Conservation (phyloP, 2,113 vertebrate species). For the Clarias magur region DNA sequence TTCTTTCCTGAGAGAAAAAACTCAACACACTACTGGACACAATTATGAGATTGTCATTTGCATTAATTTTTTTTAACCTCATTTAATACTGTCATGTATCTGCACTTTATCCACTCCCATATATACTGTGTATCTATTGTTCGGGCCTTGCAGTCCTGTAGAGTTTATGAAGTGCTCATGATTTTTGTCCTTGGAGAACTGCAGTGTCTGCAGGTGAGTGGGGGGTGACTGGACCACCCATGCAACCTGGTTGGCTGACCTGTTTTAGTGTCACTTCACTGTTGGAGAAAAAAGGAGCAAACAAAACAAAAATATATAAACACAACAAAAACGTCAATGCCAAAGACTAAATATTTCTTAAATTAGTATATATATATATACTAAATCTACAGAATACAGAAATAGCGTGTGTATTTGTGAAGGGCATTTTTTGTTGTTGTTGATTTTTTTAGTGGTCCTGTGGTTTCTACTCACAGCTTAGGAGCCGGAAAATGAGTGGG, state of each 20-base stretch:
- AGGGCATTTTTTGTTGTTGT: not conserved
- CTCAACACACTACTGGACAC: not conserved
- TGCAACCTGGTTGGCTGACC: not conserved
- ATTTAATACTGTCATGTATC: not conserved
- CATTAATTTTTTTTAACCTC: not conserved
- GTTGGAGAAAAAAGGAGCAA: not conserved
- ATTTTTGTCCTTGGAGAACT: not conserved
- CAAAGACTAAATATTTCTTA: too few relatives aligned
- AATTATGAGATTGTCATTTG: not conserved
- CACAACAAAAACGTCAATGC: too few relatives aligned
- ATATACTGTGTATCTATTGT: not conserved
- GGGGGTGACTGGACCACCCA: not conserved
- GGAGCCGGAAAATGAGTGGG: constrained; percentile 15
- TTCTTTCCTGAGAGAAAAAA: not conserved
- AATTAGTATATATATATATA: too few relatives aligned
- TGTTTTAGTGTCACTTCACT: not conserved
- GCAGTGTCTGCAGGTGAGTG: not conserved
- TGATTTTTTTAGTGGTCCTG: not conserved
- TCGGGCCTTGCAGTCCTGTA: not conserved
- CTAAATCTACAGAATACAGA: too few relatives aligned
- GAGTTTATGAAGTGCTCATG: not conserved
- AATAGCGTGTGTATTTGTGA: constrained; percentile 25
- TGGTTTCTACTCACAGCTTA: constrained; percentile 21
- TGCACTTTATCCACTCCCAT: not conserved
- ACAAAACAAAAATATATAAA: not conserved